Evolutionary conservation across 2,797 vertebrate species (phyloP), one percentile per base, ranked within the genome.

Genomic region (Oreortyx pictus): DNA sequence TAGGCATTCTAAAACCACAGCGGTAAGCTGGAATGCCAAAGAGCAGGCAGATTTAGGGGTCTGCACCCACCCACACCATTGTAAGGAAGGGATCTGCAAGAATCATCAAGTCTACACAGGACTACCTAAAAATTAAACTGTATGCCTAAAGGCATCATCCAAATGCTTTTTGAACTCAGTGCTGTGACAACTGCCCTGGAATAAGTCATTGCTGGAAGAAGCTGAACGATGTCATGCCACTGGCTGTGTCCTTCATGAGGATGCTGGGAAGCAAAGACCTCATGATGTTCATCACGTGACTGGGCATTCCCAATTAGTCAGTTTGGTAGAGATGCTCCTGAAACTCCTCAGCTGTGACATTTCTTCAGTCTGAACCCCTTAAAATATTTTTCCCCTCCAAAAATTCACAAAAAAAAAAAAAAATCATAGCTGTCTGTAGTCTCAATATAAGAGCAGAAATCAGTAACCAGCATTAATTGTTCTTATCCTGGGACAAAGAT

Each of bases 401-500:
- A 71, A 82, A 27, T 5, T 49, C 44, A 24, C 1, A 4, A 11
- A 56, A 73, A 24, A 54, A 73, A 24, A 54, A 41, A 86, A 20
- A 59, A 43, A 49, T 22, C 37, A 12, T 0, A 1, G 80, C 64
- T 71, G 59, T 56, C 74, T 2, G 0, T 3, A 4, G 25, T 0
- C 75, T 87, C 73, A 65, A 44, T 46, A 5, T 8, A 49, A 82
- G 64, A 70, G 60, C 57, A 95, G 86, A 57, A 64, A 82, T 62
- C 90, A 50, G 87, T 6, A 59, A 88, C 91, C 90, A 75, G 66
- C 22, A 2, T 57, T 47, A 85, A 89, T 94, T 89, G 90, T 92
- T 95, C 94, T 72, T 83, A 88, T 74, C 90, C 85, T 18, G 50
- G 78, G 90, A 94, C 84, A 94, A 95, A 96, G 93, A 94, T 60